A percentile compares a stretch with the other conserved stretches of the same genome.
phyloP scores from a whole-genome alignment of 2,113 vertebrate species.

The Epinephelus fuscoguttatus region DNA sequence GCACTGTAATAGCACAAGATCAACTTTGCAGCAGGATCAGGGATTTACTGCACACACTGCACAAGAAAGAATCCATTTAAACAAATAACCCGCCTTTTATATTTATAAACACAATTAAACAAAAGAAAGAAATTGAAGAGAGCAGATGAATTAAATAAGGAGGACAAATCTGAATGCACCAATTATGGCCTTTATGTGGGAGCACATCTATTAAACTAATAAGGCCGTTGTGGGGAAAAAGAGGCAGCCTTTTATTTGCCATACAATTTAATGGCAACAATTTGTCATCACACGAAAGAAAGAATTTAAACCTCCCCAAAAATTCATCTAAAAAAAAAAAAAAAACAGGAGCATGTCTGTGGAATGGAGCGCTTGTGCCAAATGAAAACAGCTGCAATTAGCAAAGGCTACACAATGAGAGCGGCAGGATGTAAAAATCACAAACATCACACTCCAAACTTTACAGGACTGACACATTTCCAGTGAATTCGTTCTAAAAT shows the following conservation, averaged over 20 bases:
- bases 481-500: constrained; percentile 18
- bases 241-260: constrained; percentile 51
- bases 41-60: constrained; percentile 69
- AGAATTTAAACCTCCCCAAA: constrained; percentile 18
- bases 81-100: constrained; percentile 32
- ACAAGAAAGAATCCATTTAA: constrained; percentile 39
- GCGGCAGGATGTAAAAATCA: constrained; percentile 45
- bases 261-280: constrained; percentile 57
- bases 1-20: constrained; percentile 72
- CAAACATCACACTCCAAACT: constrained; percentile 57
- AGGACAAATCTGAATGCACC: constrained; percentile 57
- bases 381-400: constrained; percentile 77
- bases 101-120: constrained; percentile 32
- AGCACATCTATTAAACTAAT: constrained; percentile 73
- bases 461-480: constrained; percentile 35
- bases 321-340: constrained; percentile 38
- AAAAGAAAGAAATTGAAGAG: constrained; percentile 13
- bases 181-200: constrained; percentile 73
- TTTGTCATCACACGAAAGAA: constrained; percentile 37
- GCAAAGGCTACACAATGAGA: constrained; percentile 62
- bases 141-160: constrained; percentile 60
- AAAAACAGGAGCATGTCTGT: constrained; percentile 30
- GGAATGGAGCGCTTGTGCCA: constrained; percentile 40
- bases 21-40: constrained; percentile 75
- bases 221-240: constrained; percentile 54